Conservation (phyloP, 2,797 vertebrate genomes). For the Coracias cyanogaster region DNA sequence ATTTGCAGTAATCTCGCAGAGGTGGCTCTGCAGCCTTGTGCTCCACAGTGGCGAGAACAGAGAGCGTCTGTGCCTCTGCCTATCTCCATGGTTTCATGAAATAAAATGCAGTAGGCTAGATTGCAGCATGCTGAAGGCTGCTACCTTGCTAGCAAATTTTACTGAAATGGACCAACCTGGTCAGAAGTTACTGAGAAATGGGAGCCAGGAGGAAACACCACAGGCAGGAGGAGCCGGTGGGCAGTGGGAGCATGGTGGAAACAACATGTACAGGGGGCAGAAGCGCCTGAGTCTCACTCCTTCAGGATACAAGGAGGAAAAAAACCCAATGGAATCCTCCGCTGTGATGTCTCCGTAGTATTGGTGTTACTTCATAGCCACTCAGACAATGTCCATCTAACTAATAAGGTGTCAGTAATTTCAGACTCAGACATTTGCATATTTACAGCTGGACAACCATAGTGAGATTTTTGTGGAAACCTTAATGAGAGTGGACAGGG, state of each 20-base stretch:
- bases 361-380: neutral
- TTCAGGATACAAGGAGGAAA: accelerated
- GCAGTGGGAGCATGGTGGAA: neutral
- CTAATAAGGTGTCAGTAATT: neutral
- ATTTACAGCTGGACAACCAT: neutral
- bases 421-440: neutral
- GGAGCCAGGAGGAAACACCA: neutral
- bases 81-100: neutral
- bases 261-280: neutral
- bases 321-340: neutral
- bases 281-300: neutral
- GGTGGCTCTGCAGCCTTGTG: neutral
- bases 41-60: accelerated
- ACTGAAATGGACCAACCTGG: neutral
- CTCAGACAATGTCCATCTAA: neutral
- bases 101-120: neutral
- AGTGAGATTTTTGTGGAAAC: neutral
- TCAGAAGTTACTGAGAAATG: neutral
- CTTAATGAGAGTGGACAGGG: neutral
- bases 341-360: neutral
- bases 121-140: accelerated
- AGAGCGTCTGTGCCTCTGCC: neutral
- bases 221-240: neutral
- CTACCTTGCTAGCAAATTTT: neutral
- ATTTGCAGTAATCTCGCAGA: neutral